phyloP scores from a whole-genome alignment of 2,113 vertebrate genomes.

The Aspiorhynchus laticeps region DNA sequence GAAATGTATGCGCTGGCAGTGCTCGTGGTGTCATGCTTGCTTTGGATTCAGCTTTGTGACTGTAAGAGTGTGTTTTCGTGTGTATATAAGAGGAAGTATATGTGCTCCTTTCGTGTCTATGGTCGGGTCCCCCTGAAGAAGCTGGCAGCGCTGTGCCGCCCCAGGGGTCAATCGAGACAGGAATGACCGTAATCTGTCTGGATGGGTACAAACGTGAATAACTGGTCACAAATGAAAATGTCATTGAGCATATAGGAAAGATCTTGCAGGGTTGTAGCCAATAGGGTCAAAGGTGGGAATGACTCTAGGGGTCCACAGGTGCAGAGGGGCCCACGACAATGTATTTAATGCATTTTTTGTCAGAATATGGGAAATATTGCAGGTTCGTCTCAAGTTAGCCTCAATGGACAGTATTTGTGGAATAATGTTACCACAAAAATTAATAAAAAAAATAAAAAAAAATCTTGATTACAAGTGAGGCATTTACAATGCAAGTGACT shows the following conservation, averaged over 20 bases:
- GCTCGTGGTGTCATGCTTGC: background rate
- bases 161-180: constrained; percentile 33
- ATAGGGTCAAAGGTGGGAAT: constrained; percentile 10
- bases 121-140: constrained; percentile 49
- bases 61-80: background rate
- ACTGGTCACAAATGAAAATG: constrained; percentile 72
- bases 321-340: background rate
- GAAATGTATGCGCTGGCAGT: background rate
- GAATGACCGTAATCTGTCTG: constrained; percentile 63
- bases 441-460: no score
- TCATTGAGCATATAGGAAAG: constrained; percentile 65
- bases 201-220: constrained; percentile 67
- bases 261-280: constrained; percentile 47
- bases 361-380: background rate
- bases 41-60: background rate
- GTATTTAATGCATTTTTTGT: background rate
- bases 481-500: no score
- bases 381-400: background rate
- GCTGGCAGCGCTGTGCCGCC: constrained; percentile 52
- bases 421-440: background rate
- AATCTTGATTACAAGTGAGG: no score
- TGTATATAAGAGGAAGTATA: constrained; percentile 35
- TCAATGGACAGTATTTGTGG: background rate
- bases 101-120: constrained; percentile 58
- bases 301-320: background rate